Conservation (phyloP, 2,113 vertebrate species). For the Coreoperca whiteheadi region DNA sequence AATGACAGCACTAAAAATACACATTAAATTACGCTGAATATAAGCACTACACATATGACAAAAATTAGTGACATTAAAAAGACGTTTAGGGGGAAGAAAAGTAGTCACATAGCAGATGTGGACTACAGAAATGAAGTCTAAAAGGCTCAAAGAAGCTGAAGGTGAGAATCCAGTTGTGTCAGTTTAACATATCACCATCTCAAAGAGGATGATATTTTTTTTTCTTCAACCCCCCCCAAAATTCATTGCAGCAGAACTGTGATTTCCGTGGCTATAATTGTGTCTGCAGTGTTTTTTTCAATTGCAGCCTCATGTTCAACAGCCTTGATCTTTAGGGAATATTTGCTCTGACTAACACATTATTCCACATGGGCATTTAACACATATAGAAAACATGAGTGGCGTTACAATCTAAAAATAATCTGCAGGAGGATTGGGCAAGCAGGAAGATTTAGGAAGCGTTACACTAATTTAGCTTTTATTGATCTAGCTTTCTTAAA, state of each 20-base stretch:
- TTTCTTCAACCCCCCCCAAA: not conserved
- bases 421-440: not conserved
- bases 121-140: not conserved
- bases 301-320: not conserved
- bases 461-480: not conserved
- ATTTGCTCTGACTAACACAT: not conserved
- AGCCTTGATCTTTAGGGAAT: conserved; percentile 6
- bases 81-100: not conserved
- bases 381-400: not conserved
- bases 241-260: conserved; percentile 13
- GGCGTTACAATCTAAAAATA: not conserved
- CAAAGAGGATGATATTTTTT: no score
- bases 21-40: not conserved
- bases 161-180: not conserved
- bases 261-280: conserved; percentile 1
- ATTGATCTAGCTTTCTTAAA: not conserved
- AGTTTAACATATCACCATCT: conserved; percentile 15
- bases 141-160: not conserved
- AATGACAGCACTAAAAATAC: not conserved
- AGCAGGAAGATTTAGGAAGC: not conserved
- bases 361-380: not conserved
- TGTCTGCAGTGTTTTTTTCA: not conserved
- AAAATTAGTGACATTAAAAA: not conserved
- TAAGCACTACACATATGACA: not conserved
- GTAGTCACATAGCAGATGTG: not conserved